Percentiles rank a stretch among this genome's conserved stretches.
These are phyloP conservation scores for Tretioscincus oriximinensis DNA, from an alignment of 2,113 vertebrate genomes.

Conservation along the genomic window DNA sequence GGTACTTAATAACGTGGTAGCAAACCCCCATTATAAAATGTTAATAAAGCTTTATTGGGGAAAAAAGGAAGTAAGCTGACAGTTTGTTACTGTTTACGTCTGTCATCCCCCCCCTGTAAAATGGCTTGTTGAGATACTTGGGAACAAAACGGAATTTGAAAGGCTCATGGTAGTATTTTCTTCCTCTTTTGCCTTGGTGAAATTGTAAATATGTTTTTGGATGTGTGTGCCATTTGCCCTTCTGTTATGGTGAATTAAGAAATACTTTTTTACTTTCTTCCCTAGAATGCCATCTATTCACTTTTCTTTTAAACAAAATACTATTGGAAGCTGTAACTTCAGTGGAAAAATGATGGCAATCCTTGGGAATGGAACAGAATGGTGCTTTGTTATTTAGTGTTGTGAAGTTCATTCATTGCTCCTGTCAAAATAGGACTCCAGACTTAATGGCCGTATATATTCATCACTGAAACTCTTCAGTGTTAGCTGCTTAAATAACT, in stretches of 20 bases:
- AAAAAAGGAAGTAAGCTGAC: too few relatives aligned
- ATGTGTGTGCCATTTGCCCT: background rate
- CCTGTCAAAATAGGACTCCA: background rate
- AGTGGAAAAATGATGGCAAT: background rate
- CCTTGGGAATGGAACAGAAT: background rate
- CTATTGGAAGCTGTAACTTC: background rate
- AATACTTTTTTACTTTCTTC: background rate
- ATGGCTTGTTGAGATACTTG: too few relatives aligned
- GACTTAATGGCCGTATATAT: background rate
- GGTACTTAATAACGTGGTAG: too few relatives aligned
- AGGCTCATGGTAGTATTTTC: background rate
- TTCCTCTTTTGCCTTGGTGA: background rate
- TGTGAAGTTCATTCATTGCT: background rate
- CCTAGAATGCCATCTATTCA: background rate
- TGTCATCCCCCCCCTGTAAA: too few relatives aligned
- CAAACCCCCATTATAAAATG: too few relatives aligned
- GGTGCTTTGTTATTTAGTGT: background rate
- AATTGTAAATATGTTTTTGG: background rate
- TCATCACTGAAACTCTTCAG: background rate
- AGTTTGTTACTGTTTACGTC: too few relatives aligned
- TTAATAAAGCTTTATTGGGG: too few relatives aligned
- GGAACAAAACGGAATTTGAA: background rate
- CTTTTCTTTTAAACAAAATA: background rate
- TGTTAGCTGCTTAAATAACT: conserved; percentile 4
- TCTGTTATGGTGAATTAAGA: background rate